Conservation (phyloP, 2,888 invertebrate species). For the Eupithecia subumbrata region DNA sequence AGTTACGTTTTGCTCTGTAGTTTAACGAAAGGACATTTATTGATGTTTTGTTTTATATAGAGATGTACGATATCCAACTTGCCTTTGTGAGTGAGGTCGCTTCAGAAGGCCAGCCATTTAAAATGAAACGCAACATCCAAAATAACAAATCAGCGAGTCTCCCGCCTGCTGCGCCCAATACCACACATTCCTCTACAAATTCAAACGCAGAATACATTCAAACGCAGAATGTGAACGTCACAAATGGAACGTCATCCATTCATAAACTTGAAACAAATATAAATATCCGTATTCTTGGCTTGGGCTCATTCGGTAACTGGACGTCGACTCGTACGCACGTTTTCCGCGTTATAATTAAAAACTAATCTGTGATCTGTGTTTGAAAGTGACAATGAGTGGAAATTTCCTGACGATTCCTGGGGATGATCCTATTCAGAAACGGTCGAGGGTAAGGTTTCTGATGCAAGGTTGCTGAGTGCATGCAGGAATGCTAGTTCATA, state of each 20-base stretch:
- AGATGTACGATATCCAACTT: not conserved
- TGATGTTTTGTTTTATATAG: not conserved
- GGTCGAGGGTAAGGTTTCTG: constrained; percentile 73
- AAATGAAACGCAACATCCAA: constrained; percentile 25
- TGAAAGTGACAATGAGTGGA: constrained; percentile 75
- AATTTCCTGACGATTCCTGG: constrained; percentile 79
- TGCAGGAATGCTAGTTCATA: constrained; percentile 12
- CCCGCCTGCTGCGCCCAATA: constrained; percentile 42
- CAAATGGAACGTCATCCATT: constrained; percentile 77
- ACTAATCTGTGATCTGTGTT: constrained; percentile 47
- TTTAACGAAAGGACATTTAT: not conserved
- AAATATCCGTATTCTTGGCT: constrained; percentile 11
- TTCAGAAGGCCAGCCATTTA: constrained; percentile 12
- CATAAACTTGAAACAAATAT: constrained; percentile 62
- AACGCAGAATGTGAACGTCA: constrained; percentile 50
- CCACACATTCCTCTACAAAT: constrained; percentile 64
- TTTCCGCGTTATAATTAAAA: constrained; percentile 53
- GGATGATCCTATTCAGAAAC: constrained; percentile 69
- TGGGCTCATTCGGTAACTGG: constrained; percentile 62
- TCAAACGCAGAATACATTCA: constrained; percentile 66
- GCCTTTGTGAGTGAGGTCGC: not conserved
- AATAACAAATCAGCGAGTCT: constrained; percentile 36
- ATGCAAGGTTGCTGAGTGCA: constrained; percentile 19
- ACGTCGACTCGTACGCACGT: constrained; percentile 73
- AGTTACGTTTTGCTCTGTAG: not conserved